phyloP scores from a whole-genome alignment of 2,888 invertebrate species.

The Baccha elongata region DNA sequence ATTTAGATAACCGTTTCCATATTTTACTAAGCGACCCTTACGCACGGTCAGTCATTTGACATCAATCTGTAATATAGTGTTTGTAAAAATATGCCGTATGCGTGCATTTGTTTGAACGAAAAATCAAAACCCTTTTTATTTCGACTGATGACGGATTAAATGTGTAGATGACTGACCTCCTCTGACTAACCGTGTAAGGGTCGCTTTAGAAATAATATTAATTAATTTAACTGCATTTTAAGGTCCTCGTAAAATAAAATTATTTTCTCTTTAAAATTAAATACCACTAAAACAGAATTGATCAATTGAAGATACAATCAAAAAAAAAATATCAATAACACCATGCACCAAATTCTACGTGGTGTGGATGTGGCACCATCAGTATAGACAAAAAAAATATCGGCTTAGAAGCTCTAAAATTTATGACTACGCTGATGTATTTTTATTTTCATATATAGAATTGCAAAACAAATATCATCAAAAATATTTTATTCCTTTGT shows the following conservation, averaged over 20 bases:
- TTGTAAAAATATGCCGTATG: too few species aligned
- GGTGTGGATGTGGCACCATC: neutral
- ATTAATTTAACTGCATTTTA: conserved; percentile 53
- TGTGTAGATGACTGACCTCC: too few species aligned
- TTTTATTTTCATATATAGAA: conserved; percentile 54
- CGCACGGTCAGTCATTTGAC: too few species aligned
- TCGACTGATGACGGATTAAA: too few species aligned
- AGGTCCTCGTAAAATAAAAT: conserved; percentile 51
- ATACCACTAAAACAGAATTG: conserved; percentile 24
- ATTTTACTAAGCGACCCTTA: too few species aligned
- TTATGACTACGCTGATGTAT: conserved; percentile 36
- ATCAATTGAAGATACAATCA: neutral
- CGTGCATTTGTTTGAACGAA: too few species aligned
- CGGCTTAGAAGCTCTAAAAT: conserved; percentile 53
- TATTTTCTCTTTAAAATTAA: conserved; percentile 51
- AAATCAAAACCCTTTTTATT: too few species aligned
- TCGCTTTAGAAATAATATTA: too few species aligned
- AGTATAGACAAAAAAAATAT: conserved; percentile 15
- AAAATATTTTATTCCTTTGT: conserved; percentile 9
- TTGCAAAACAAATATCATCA: conserved; percentile 49
- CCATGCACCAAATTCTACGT: conserved; percentile 13
- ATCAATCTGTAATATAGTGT: too few species aligned
- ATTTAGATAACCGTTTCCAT: too few species aligned
- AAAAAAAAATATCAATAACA: conserved; percentile 2
- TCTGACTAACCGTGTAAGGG: too few species aligned